A percentile compares a stretch with the other conserved stretches of the same genome.
phyloP scores from a whole-genome alignment of 2,113 vertebrate genomes.

The Syngnathus typhle region DNA sequence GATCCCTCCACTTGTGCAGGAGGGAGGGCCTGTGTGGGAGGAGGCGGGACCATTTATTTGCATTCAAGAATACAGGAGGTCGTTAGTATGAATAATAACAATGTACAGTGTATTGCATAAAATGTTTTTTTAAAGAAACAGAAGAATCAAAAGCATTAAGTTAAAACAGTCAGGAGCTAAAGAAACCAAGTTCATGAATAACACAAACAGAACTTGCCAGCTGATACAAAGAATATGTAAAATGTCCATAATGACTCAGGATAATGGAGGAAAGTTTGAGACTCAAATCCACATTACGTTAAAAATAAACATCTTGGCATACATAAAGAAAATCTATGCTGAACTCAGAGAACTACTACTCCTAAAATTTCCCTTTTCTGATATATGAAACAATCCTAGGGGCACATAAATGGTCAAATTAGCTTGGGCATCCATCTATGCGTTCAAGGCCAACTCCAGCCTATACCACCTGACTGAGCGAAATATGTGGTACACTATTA shows the following conservation, averaged over 20 bases:
- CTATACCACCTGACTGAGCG: not conserved
- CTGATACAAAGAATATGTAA: not conserved
- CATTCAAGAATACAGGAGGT: not conserved
- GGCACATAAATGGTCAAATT: not conserved
- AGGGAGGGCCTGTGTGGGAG: constrained; percentile 42
- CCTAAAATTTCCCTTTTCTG: too few relatives aligned
- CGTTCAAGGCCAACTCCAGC: not conserved
- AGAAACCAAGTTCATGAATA: not conserved
- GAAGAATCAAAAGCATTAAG: not conserved
- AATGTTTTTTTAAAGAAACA: constrained; percentile 1
- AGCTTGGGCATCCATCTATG: not conserved
- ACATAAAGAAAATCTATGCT: not conserved
- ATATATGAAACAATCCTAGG: not conserved
- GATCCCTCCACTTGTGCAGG: constrained; percentile 21
- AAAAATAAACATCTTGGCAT: not conserved
- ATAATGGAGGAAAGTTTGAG: too few relatives aligned
- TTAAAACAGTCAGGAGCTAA: not conserved
- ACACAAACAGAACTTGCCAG: not conserved
- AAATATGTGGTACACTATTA: not conserved
- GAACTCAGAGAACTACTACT: not conserved
- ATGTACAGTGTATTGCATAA: not conserved
- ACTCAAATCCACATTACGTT: too few relatives aligned
- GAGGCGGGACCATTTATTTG: constrained; percentile 1
- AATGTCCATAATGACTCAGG: too few relatives aligned
- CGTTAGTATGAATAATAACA: not conserved